Conservation (phyloP, 2,113 vertebrate genomes). For the Platycercus adscitus region DNA sequence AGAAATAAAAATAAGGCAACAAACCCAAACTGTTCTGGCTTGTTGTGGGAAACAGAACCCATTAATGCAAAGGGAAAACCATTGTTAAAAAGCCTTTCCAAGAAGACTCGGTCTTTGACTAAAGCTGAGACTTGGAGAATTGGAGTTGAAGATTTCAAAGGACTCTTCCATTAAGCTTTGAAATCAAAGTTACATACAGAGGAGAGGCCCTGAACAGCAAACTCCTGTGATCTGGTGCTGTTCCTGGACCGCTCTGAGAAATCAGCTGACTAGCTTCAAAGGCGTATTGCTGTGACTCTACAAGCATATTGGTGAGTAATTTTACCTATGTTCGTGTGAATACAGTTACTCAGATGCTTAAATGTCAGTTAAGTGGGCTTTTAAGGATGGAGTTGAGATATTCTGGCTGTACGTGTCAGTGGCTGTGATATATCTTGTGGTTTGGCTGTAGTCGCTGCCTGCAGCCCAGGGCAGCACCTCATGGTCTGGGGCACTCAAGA, state of each 20-base stretch:
- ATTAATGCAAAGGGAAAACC: background rate
- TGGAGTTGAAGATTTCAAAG: background rate
- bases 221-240: background rate
- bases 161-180: background rate
- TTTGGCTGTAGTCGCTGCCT: fast-evolving
- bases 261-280: background rate
- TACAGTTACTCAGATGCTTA: background rate
- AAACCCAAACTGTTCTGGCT: background rate
- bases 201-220: background rate
- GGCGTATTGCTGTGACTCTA: fast-evolving
- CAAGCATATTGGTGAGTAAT: background rate
- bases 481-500: background rate
- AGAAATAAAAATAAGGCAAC: constrained; percentile 14
- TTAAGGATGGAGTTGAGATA: background rate
- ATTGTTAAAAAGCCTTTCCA: background rate
- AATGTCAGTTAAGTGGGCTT: background rate
- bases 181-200: background rate
- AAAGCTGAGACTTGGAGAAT: background rate
- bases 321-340: background rate
- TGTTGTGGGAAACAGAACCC: constrained; percentile 20
- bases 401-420: fast-evolving
- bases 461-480: background rate
- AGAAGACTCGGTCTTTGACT: background rate
- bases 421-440: background rate
- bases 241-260: background rate